Conservation (phyloP, 2,113 vertebrate genomes). For the Prionailurus viverrinus region DNA sequence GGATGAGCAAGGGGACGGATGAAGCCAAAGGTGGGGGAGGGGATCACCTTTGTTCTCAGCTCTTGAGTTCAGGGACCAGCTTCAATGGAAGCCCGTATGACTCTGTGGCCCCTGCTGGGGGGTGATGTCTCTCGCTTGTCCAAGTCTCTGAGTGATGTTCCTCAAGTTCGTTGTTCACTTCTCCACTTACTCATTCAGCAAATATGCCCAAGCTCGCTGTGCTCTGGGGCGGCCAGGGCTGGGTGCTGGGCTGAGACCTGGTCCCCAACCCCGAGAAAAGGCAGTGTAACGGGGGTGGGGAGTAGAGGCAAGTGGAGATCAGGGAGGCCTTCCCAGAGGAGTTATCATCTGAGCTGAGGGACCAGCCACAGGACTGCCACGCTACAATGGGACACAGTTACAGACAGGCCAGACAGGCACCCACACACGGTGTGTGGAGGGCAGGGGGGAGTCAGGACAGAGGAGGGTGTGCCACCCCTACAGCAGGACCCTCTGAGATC, state of each 20-base stretch:
- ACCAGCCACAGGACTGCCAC: fast-evolving
- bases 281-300: fast-evolving
- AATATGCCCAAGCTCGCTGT: not conserved
- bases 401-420: not conserved
- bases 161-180: not conserved
- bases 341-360: not conserved
- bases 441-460: not conserved
- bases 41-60: too few relatives aligned
- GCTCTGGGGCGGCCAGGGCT: not conserved
- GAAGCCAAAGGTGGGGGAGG: not conserved
- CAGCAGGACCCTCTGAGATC: not conserved
- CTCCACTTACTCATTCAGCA: not conserved
- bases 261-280: fast-evolving
- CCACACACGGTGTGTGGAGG: not conserved
- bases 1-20: fast-evolving
- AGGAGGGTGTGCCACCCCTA: fast-evolving
- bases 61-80: not conserved
- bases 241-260: not conserved
- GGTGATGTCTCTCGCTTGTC: not conserved
- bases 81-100: fast-evolving
- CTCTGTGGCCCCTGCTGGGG: not conserved
- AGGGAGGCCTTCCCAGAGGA: not conserved
- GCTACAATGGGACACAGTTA: fast-evolving
- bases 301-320: not conserved
- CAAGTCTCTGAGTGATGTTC: not conserved